Conservation (phyloP, 2,797 vertebrate species). For the Florisuga fusca region DNA sequence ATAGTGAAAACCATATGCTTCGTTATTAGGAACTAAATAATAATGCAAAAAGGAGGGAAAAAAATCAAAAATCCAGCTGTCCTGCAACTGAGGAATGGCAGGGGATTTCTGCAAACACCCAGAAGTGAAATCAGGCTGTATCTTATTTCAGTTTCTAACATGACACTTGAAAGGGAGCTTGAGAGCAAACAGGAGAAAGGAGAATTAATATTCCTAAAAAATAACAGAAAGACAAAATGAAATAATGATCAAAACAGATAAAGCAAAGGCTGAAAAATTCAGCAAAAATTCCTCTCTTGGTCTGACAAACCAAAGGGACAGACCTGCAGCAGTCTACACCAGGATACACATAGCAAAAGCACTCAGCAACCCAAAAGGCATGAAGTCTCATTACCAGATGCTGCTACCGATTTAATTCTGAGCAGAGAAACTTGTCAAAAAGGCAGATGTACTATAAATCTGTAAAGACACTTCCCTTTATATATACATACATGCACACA, state of each 20-base stretch:
- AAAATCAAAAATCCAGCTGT: not conserved
- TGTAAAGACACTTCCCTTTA: not conserved
- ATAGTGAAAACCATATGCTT: not conserved
- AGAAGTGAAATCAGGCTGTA: not conserved
- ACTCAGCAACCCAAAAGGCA: conserved; percentile 3
- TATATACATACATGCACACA: not conserved
- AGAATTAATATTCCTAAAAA: not conserved
- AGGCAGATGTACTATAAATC: not conserved
- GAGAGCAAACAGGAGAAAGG: not conserved
- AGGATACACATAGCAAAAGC: not conserved
- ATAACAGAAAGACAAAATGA: not conserved
- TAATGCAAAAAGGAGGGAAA: not conserved
- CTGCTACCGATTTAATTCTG: not conserved
- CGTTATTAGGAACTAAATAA: not conserved
- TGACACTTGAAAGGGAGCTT: not conserved
- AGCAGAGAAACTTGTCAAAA: not conserved
- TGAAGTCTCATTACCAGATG: not conserved
- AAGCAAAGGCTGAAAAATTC: not conserved
- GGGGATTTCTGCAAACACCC: not conserved
- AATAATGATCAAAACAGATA: not conserved
- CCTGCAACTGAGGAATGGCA: not conserved
- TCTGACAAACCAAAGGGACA: not conserved
- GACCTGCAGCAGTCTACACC: not conserved
- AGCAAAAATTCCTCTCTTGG: not conserved
- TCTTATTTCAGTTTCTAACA: conserved; percentile 26